Conservation (phyloP, 2,888 invertebrate species). For the Aphidius colemani region DNA sequence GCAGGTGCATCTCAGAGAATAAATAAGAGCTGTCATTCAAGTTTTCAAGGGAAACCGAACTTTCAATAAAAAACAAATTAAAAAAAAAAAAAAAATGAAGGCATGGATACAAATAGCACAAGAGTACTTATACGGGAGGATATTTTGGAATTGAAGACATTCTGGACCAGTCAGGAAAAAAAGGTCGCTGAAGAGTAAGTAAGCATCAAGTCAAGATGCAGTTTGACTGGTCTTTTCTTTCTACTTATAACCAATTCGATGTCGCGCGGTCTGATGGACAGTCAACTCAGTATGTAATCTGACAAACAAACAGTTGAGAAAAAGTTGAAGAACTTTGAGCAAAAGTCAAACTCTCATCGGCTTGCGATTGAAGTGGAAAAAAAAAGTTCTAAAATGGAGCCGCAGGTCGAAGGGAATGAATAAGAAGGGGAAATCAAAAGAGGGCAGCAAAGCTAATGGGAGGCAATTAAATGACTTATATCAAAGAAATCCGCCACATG, state of each 20-base stretch:
- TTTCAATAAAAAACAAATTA: neutral
- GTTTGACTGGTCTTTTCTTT: conserved; percentile 17
- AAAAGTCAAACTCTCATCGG: conserved; percentile 38
- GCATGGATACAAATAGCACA: too few species aligned
- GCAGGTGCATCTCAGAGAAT: too few species aligned
- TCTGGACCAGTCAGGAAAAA: conserved; percentile 46
- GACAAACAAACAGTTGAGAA: conserved; percentile 55
- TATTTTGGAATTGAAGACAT: conserved; percentile 45
- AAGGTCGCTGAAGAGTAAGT: conserved; percentile 42
- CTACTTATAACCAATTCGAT: conserved; percentile 38
- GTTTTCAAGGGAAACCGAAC: too few species aligned
- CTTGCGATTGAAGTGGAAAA: conserved; percentile 34
- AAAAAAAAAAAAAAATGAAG: too few species aligned
- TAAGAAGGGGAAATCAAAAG: conserved; percentile 33
- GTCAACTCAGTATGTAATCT: conserved; percentile 37
- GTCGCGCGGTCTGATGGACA: conserved; percentile 38
- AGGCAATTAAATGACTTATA: conserved; percentile 61
- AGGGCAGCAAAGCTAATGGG: conserved; percentile 56
- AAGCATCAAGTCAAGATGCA: conserved; percentile 46
- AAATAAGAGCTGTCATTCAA: too few species aligned
- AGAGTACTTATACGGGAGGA: too few species aligned
- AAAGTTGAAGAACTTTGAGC: conserved; percentile 53
- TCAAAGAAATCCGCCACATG: conserved; percentile 59
- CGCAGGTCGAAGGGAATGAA: conserved; percentile 37
- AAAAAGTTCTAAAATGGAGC: conserved; percentile 23